Evolutionary conservation across 53 echinoderm and acorn worm genomes (phyloP), one percentile per base, ranked within the genome.

Genomic region (Arbacia lixula): DNA sequence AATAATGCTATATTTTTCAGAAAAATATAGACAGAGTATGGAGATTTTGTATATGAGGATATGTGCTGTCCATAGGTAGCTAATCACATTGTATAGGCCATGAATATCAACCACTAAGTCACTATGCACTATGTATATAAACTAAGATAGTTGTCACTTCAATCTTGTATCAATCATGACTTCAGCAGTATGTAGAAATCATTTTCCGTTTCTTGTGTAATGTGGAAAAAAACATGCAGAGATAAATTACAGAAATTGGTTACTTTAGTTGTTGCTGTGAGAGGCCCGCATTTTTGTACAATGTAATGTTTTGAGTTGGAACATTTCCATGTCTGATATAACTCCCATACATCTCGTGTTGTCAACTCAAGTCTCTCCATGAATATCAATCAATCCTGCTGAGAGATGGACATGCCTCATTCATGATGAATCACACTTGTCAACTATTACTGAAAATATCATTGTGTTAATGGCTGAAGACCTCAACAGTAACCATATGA

Each of bases 111-210:
- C 30, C 31, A 66, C 38, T n/a, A n/a, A n/a, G n/a, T 62, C 66
- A 66, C 66, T 66, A 66, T 66, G 66, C 66, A 66, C 66, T 66
- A 21, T 66, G 66, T 66, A 36, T 20, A 66, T 66, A 66, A 66
- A 37, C 36, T 66, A 36, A n/a, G n/a, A n/a, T 66, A 37, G 66
- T 21, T 19, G 22, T 37, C 66, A 66, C 66, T 38, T 66, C 66
- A 25, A 37, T 22, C 5, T 16, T 2, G 38, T 64, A 20, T n/a
- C 36, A 24, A 35, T 65, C 32, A 34, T 65, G 20, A 36, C 36
- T n/a, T n/a, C n/a, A n/a, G n/a, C n/a, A n/a, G n/a, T n/a, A n/a
- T n/a, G n/a, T n/a, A n/a, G n/a, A n/a, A n/a, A n/a, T n/a, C n/a
- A n/a, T n/a, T n/a, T n/a, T n/a, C n/a, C n/a, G n/a, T n/a, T n/a